Evolutionary conservation across 2,113 vertebrate species (phyloP).

Genomic region (Peromyscus polionotus): DNA sequence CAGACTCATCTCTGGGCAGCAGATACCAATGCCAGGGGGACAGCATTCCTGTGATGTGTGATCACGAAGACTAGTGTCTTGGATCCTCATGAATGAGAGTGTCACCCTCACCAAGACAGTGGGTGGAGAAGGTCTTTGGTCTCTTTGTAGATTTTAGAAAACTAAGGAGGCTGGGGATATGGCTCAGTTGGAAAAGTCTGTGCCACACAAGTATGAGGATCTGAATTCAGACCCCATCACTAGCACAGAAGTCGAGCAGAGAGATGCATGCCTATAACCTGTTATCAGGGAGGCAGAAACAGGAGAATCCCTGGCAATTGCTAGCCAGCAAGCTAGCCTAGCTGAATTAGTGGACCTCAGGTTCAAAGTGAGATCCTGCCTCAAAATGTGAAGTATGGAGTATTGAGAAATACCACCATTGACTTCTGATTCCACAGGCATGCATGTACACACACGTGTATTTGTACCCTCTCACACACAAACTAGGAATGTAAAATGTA

Average conservation of each 20-base stretch:
- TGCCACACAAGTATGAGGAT: background rate
- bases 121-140: background rate
- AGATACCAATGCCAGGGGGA: background rate
- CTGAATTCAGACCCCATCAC: background rate
- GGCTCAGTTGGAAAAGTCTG: background rate
- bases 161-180: background rate
- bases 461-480: background rate
- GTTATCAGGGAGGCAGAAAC: background rate
- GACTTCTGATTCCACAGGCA: background rate
- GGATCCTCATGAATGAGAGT: constrained; percentile 28
- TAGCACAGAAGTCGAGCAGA: background rate
- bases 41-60: background rate
- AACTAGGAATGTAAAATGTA: background rate
- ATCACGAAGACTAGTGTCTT: background rate
- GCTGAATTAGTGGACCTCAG: background rate
- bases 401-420: background rate
- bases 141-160: background rate
- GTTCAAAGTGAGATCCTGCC: background rate
- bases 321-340: background rate
- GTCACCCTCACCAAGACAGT: background rate
- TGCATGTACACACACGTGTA: background rate
- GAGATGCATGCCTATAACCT: no score
- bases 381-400: background rate
- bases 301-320: background rate
- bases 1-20: fast-evolving